Evolutionary conservation across 2,113 vertebrate species (phyloP), one percentile per base, ranked within the genome.

Genomic region (Melanocharis versteri): DNA sequence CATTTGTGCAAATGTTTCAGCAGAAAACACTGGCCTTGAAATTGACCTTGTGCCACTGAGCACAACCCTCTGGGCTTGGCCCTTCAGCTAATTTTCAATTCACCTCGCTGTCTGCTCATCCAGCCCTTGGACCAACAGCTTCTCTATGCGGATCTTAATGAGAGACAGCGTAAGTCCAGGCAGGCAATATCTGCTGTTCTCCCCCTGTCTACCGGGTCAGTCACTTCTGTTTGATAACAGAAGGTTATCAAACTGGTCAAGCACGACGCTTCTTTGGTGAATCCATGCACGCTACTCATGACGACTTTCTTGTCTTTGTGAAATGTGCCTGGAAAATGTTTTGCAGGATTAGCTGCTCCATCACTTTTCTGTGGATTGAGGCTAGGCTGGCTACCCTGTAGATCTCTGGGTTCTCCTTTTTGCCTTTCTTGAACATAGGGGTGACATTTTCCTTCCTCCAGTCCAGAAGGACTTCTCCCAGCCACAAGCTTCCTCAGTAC

Each of bases 251-350:
- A 4, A 22, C 11, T 33, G 13, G 26, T 35, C 28, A 50, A 73
- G 48, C 15, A 33, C 1, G 0, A 20, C 0, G 0, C 31, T 66
- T 42, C 27, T 51, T 82, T 47, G 60, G 70, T 42, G 54, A 86
- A 62, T 72, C 13, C 10, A 15, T 47, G 19, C 15, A 51, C 12
- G 27, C 7, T 23, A n/a, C 17, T 61, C 23, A 26, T 18, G 16
- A 42, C 39, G 35, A 33, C 8, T 28, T 64, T 15, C 27, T 64
- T 53, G 23, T 37, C n/a, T 42, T 44, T 54, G 30, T 45, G 26
- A 51, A 73, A 69, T 0, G 0, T 42, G 7, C 37, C 60, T 65
- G 33, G 40, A 76, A 71, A 89, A n/a, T 15, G 4, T 13, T 69
- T 42, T 48, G 47, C 4, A 8, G n/a, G 31, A 64, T 87, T 65